A percentile compares a stretch with the other conserved stretches of the same genome.
Evolutionary conservation across 2,888 invertebrate species (phyloP).

Genomic region (Chromoteleia sp.): DNA sequence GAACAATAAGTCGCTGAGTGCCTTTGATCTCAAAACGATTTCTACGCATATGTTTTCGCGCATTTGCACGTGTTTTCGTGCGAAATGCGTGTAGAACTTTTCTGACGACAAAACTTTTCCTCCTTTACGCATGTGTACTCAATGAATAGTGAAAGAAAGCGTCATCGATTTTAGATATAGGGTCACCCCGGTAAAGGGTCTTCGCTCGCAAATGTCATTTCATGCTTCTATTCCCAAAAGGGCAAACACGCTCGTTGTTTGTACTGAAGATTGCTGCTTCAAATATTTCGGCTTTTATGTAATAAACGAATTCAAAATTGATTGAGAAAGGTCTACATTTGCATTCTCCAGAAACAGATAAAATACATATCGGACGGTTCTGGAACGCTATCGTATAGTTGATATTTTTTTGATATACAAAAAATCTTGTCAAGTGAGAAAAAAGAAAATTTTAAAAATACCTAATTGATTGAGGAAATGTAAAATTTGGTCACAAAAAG

Average conservation of each 20-base stretch:
- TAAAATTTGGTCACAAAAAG: not conserved
- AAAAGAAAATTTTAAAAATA: too few relatives aligned
- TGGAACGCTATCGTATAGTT: too few relatives aligned
- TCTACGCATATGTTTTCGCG: constrained; percentile 5
- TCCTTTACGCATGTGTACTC: constrained; percentile 13
- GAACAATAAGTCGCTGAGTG: constrained; percentile 37
- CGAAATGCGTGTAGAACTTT: constrained; percentile 13
- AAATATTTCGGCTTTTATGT: constrained; percentile 25
- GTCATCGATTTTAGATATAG: constrained; percentile 60
- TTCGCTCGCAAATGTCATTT: constrained; percentile 42
- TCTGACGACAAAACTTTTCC: not conserved
- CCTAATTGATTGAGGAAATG: not conserved
- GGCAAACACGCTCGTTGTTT: constrained; percentile 46
- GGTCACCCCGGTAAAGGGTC: constrained; percentile 46
- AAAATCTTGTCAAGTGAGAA: not conserved
- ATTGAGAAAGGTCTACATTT: constrained; percentile 23
- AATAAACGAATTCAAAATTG: constrained; percentile 26
- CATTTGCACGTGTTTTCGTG: constrained; percentile 23
- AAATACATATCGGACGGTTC: constrained; percentile 8
- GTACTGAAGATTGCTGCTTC: constrained; percentile 29
- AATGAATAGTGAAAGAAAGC: constrained; percentile 38
- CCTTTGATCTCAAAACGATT: constrained; percentile 31
- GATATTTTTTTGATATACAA: too few relatives aligned
- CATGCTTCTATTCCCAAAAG: constrained; percentile 26
- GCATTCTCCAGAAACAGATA: constrained; percentile 3